Evolutionary conservation across 2,888 invertebrate species (phyloP).

Genomic region (Nomada goodeniana): DNA sequence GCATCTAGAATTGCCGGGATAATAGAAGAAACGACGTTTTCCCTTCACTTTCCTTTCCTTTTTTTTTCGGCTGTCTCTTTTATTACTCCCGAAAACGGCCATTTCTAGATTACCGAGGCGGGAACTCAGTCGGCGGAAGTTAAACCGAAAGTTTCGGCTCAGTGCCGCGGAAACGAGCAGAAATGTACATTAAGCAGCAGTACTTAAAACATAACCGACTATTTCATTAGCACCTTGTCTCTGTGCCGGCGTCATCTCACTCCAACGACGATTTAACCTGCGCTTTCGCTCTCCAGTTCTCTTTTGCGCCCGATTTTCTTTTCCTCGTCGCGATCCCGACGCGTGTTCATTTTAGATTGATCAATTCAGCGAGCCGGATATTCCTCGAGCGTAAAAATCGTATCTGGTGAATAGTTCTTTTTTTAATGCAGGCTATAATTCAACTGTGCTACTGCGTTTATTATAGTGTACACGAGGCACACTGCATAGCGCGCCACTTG

Average conservation of each 20-base stretch:
- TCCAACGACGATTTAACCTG: slow-evolving; percentile 66
- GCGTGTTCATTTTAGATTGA: slow-evolving; percentile 23
- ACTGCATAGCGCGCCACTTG: no score
- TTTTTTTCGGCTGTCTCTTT: slow-evolving; percentile 7
- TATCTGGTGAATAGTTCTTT: slow-evolving; percentile 65
- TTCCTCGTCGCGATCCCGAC: slow-evolving; percentile 14
- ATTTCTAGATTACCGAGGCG: slow-evolving; percentile 56
- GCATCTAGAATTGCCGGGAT: not conserved
- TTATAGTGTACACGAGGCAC: no score
- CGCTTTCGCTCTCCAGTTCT: slow-evolving; percentile 55
- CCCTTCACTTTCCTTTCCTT: not conserved
- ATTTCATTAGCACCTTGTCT: slow-evolving; percentile 76
- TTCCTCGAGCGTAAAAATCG: slow-evolving; percentile 71
- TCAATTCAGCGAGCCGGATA: slow-evolving; percentile 37
- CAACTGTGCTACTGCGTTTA: not conserved
- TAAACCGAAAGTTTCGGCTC: slow-evolving; percentile 66
- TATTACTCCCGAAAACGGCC: slow-evolving; percentile 27
- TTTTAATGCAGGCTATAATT: slow-evolving; percentile 51
- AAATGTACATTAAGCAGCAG: slow-evolving; percentile 69
- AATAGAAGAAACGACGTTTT: slow-evolving; percentile 1
- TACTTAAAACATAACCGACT: slow-evolving; percentile 76
- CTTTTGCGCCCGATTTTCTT: slow-evolving; percentile 21
- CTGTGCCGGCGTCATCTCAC: slow-evolving; percentile 59
- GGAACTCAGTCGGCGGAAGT: slow-evolving; percentile 54
- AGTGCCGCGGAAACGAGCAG: slow-evolving; percentile 62